phyloP scores from a whole-genome alignment of 2,888 invertebrate species.

The Steinernema hermaphroditum region DNA sequence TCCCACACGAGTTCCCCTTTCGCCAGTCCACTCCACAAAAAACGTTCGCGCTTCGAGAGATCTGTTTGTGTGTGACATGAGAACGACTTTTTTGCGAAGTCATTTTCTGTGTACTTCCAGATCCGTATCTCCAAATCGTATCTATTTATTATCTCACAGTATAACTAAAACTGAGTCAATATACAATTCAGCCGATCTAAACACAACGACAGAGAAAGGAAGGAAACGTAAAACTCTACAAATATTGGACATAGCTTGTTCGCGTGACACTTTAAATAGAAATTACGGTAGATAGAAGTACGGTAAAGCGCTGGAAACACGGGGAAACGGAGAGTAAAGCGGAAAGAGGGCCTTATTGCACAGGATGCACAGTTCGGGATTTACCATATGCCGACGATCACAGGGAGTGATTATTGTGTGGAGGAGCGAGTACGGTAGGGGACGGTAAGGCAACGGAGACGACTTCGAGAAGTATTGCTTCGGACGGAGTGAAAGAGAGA shows the following conservation, averaged over 20 bases:
- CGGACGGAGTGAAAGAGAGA: neutral
- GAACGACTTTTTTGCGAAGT: constrained; percentile 12
- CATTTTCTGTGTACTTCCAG: neutral
- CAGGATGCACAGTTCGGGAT: neutral
- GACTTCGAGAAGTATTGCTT: neutral
- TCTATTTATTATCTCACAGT: constrained; percentile 15
- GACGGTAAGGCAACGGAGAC: constrained; percentile 22
- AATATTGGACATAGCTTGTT: neutral
- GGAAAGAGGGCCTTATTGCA: constrained; percentile 7
- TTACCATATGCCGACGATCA: constrained; percentile 22
- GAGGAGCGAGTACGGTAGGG: neutral
- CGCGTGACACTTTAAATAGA: neutral
- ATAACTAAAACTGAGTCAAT: constrained; percentile 19
- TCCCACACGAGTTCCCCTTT: neutral
- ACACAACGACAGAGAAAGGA: constrained; percentile 20
- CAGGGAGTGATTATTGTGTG: constrained; percentile 16
- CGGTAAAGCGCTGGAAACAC: constrained; percentile 17
- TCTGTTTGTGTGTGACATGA: neutral
- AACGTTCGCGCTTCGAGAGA: neutral
- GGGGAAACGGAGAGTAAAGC: constrained; percentile 4
- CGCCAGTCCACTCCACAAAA: neutral
- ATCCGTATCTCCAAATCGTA: neutral
- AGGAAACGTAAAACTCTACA: constrained; percentile 5
- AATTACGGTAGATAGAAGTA: neutral
- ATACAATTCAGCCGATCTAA: neutral